Evolutionary conservation across 2,113 vertebrate species (phyloP), one percentile per base, ranked within the genome.

Genomic region (Vicugna pacos): DNA sequence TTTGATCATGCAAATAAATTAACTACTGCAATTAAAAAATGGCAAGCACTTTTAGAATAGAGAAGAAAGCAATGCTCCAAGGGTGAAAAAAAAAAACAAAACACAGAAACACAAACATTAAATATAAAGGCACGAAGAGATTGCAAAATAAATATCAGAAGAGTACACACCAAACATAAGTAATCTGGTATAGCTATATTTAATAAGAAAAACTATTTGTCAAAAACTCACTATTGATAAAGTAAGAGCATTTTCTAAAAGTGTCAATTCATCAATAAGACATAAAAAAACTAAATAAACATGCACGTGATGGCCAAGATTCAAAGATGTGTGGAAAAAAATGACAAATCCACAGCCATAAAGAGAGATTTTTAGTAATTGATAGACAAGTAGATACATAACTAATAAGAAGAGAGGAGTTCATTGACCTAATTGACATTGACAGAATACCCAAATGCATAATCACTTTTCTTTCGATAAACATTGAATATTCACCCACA

Each of bases 1-100:
- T 38, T 64, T 54, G 52, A 62, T 35, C 58, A 42, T n/a, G 1
- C 81, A 77, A 65, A 85, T 72, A 48, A 76, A 32, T 42, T 81
- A 79, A 76, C 56, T 6, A 70, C 32, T 86, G 9, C 50, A 73
- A 15, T 56, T 48, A 69, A 82, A 76, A 88, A 42, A 42, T 42
- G 17, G 19, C 32, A 67, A 16, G 30, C 9, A 24, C 13, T 48
- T 65, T 73, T 48, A 91, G 30, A 28, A 4, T 50, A 42, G 8
- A 48, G 46, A 60, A 50, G 1, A 76, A 69, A 77, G 1, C 20
- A 64, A 28, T 3, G 30, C 3, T 86, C 26, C 8, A 42, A 75
- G 19, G 9, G 28, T 1, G 13, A 20, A 6, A 2, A 35, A 6
- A 0, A 6, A 0, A 6, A 2, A 12, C 6, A 2, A 4, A 2